phyloP scores from a whole-genome alignment of 1,140 invertebrate species.

The Brachionus plicatilis region DNA sequence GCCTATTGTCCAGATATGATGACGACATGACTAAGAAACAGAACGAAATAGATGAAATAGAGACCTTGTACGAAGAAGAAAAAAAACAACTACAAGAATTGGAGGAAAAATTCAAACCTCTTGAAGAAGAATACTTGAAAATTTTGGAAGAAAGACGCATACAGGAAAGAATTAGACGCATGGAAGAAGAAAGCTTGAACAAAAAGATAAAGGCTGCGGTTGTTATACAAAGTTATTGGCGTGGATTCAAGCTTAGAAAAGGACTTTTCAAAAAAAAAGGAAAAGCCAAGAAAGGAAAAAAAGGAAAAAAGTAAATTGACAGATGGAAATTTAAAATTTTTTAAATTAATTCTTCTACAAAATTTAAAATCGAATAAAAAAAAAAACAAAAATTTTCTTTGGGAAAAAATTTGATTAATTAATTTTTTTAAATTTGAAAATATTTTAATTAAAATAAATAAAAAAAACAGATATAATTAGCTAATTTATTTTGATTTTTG shows the following conservation, averaged over 20 bases:
- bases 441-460: no score
- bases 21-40: conserved; percentile 41
- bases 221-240: conserved; percentile 36
- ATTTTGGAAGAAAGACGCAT: conserved; percentile 33
- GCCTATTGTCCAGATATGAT: background rate
- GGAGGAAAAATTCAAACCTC: conserved; percentile 37
- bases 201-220: conserved; percentile 31
- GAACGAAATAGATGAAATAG: conserved; percentile 36
- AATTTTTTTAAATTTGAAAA: no score
- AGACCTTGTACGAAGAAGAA: conserved; percentile 28
- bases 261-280: conserved; percentile 40
- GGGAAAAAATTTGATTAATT: background rate
- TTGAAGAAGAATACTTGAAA: conserved; percentile 35
- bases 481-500: no score
- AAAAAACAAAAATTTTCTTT: background rate
- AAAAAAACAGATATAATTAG: no score
- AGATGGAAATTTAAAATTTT: background rate
- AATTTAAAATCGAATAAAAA: background rate
- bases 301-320: background rate
- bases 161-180: conserved; percentile 7
- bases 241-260: conserved; percentile 34
- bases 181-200: conserved; percentile 35
- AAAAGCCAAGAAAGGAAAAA: conserved; percentile 40
- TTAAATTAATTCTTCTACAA: background rate
- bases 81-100: conserved; percentile 36